Base-by-base conservation (phyloP, 2,113 vertebrate species). In the Meleagris gallopavo region DNA sequence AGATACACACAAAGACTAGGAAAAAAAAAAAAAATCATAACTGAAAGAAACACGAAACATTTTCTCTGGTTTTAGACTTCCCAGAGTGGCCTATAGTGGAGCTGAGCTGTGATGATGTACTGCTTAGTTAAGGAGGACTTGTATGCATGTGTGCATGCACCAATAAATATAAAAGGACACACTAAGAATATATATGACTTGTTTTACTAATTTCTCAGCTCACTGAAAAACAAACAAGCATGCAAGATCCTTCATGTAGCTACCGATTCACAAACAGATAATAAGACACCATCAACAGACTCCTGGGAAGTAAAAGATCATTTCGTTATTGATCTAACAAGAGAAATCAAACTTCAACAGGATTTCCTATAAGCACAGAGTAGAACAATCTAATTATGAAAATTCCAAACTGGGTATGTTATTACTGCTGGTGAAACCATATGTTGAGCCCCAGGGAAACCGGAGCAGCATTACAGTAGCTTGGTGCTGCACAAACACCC, bases 301-400 rank as follows among this genome's bases (percentile, higher is more conserved):
- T 86, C 88, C 80, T 93, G 83, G 80, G 83, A 94, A 82, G 80
- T 36, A 64, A 89, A 91, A 81, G 88, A 96, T 94, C 32, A 94
- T 96, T 94, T 94, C 94, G 65, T 83, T 90, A 96, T 94, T 90
- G 83, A 95, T 94, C 83, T 92, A 88, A 95, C 92, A 96, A 83
- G 70, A 52, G 80, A 93, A 94, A 96, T 96, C 83, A 96, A 94
- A 93, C 76, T 86, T 92, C 72, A 95, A 94, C 76, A 78, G 76
- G 43, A 88, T 95, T 95, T 96, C 6, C 90, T 95, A 69, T 92
- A 88, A 92, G 94, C 73, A 86, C 70, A 69, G 70, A 84, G 66
- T 69, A 95, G 70, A 84, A 95, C 46, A 95, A 96, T 93, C 83
- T 90, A 93, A 93, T 93, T 94, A 95, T 72, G 86, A 92, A 88